Evolutionary conservation across 2,113 vertebrate genomes (phyloP), one percentile per base, ranked within the genome.

Genomic region (Malurus cyaneus): DNA sequence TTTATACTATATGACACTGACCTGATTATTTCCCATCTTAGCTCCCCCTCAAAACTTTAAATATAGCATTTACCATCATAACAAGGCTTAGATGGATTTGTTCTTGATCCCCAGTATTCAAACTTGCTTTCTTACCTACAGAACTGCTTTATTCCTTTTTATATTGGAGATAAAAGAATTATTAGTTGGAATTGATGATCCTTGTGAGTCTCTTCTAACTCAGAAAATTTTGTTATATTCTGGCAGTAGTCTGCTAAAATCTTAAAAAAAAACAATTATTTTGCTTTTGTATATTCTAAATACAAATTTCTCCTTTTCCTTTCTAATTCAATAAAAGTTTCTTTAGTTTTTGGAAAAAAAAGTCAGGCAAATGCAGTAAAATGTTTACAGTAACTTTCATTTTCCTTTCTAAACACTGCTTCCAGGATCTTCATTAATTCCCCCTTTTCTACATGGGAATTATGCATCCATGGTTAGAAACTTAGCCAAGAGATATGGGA

Each of bases 261-360:
- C 0, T 0, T 76, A 12, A 31, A 32, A 32, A 46, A 36, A 12
- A 39, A 10, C 42, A 66, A 7, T 67, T 83, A 9, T 16, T 53
- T 14, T 74, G 15, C 28, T 70, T 42, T 26, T 79, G 1, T n/a
- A 8, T 59, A 26, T 36, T 70, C 86, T 71, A 50, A 71, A 34
- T 72, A 74, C 20, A 39, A 24, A 17, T 66, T 62, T 88, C 18
- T 76, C 5, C 13, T 52, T 67, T 87, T 71, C 36, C 41, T 72
- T 79, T 77, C 20, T 60, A 57, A 36, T 73, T 92, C 28, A 74
- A 5, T 60, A 87, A 44, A 80, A 52, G 5, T 18, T 80, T 34
- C 69, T 79, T 47, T 57, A 61, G 25, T 92, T 89, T 17, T 69
- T 61, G 19, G 25, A 3, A 6, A 14, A n/a, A 82, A 85, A 44